phyloP scores from a whole-genome alignment of 2,113 vertebrate species.

The Spermophilus dauricus region DNA sequence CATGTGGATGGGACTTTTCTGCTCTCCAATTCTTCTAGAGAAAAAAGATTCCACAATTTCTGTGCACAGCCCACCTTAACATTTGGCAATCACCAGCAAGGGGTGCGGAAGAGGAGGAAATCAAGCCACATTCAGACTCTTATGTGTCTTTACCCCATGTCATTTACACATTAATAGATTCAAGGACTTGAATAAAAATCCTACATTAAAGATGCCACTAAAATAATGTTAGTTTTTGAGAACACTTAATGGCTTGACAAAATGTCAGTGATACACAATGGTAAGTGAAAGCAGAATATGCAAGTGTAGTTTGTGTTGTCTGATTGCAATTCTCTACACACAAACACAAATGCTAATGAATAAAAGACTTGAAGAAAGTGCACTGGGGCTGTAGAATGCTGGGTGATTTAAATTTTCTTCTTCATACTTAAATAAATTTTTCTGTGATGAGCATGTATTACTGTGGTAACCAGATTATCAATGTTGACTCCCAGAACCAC shows the following conservation, averaged over 20 bases:
- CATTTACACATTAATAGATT: constrained; percentile 24
- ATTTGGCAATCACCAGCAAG: neutral
- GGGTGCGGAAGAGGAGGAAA: neutral
- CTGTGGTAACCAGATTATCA: neutral
- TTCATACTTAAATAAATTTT: neutral
- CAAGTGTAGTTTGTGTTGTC: neutral
- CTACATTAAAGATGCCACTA: neutral
- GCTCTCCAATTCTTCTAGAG: neutral
- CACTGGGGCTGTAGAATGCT: neutral
- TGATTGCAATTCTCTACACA: neutral
- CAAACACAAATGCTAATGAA: neutral
- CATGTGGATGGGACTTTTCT: neutral
- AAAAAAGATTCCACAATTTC: neutral
- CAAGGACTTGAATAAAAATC: neutral
- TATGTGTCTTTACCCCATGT: neutral
- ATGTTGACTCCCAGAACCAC: neutral
- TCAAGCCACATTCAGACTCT: neutral
- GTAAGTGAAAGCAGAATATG: neutral
- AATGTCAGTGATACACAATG: neutral
- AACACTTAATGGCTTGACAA: neutral
- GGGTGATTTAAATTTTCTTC: neutral
- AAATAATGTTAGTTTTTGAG: neutral
- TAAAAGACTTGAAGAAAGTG: neutral
- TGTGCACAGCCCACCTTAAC: neutral
- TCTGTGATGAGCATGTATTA: neutral